Percentiles rank a stretch among this genome's conserved stretches.
phyloP scores from a whole-genome alignment of 2,888 invertebrate species.

The Coelinius sp. region DNA sequence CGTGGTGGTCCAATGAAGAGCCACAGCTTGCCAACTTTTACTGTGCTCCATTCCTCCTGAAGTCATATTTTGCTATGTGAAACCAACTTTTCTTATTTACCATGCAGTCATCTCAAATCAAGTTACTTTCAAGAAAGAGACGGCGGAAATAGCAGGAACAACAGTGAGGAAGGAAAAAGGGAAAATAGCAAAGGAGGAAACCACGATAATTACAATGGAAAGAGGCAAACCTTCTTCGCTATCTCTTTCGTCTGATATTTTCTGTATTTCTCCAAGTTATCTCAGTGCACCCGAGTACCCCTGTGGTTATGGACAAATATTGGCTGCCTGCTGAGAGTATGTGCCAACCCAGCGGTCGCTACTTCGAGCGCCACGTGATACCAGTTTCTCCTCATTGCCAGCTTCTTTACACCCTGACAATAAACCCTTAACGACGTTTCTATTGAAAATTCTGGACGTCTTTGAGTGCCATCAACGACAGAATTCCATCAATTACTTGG shows the following conservation, averaged over 20 bases:
- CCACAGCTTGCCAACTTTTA: constrained; percentile 48
- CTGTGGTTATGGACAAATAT: constrained; percentile 45
- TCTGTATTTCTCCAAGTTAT: background rate
- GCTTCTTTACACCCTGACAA: constrained; percentile 25
- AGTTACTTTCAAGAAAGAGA: background rate
- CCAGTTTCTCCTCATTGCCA: constrained; percentile 46
- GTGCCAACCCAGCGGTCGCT: constrained; percentile 36
- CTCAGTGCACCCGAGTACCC: constrained; percentile 35
- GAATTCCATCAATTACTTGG: background rate
- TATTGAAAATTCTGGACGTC: background rate
- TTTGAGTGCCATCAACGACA: background rate
- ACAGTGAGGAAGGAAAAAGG: background rate
- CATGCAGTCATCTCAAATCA: background rate
- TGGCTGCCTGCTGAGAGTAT: constrained; percentile 43
- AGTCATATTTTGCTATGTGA: constrained; percentile 23
- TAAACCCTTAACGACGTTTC: background rate
- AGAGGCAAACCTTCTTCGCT: background rate
- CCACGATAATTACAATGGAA: constrained; percentile 1
- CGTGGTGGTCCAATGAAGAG: constrained; percentile 54
- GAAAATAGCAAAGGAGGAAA: background rate
- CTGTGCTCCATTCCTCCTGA: constrained; percentile 47
- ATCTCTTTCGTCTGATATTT: constrained; percentile 13
- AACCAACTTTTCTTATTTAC: constrained; percentile 5
- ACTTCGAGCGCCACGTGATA: constrained; percentile 43
- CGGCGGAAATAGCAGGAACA: background rate